Conservation (phyloP, 1,140 invertebrate species). For the Drosophila pruinosa region DNA sequence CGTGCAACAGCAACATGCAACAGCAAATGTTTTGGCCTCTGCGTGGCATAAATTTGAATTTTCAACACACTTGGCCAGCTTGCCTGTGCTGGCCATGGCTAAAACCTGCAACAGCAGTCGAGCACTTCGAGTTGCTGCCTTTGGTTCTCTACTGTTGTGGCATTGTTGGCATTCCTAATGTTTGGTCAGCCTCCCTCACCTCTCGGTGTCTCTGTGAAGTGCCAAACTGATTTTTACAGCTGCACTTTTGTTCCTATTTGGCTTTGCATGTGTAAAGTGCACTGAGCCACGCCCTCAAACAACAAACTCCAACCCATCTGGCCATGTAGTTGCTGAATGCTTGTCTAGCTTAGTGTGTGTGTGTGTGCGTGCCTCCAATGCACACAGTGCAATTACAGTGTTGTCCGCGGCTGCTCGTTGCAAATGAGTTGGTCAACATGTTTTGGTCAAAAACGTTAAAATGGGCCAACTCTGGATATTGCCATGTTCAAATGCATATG, state of each 20-base stretch:
- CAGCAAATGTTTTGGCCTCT: conserved; percentile 39
- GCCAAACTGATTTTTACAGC: conserved; percentile 69
- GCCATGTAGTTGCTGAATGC: too few species aligned
- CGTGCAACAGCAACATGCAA: background rate
- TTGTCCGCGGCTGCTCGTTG: conserved; percentile 59
- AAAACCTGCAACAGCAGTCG: conserved; percentile 25
- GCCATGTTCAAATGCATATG: conserved; percentile 41
- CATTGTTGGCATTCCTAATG: conserved; percentile 38
- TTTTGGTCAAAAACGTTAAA: conserved; percentile 40
- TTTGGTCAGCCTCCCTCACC: conserved; percentile 1
- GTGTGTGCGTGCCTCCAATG: conserved; percentile 36
- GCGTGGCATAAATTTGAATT: conserved; percentile 73
- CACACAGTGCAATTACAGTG: conserved; percentile 70
- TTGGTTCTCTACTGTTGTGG: conserved; percentile 31
- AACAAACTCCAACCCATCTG: background rate
- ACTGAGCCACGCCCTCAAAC: conserved; percentile 37
- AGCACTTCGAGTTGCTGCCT: background rate
- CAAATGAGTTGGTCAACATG: conserved; percentile 78
- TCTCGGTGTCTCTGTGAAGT: conserved; percentile 32
- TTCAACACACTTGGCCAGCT: conserved; percentile 38
- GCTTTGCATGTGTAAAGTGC: conserved; percentile 63
- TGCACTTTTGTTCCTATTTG: conserved; percentile 56
- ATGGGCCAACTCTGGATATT: conserved; percentile 26
- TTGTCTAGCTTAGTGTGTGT: conserved; percentile 14
- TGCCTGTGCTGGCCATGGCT: conserved; percentile 29